A percentile compares a stretch with the other conserved stretches of the same genome.
phyloP scores from a whole-genome alignment of 2,113 vertebrate genomes.

The Platysteira castanea region DNA sequence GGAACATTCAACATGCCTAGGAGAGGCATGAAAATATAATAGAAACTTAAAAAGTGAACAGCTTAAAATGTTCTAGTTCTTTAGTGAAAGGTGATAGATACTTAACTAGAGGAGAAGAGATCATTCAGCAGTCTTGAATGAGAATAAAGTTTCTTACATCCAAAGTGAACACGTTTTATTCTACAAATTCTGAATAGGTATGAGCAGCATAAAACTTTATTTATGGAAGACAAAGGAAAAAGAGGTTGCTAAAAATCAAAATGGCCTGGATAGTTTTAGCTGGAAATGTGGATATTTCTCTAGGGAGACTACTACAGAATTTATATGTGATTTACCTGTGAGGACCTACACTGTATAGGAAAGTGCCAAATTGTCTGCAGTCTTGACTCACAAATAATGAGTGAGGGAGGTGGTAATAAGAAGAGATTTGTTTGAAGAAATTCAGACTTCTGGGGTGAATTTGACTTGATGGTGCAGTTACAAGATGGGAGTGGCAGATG shows the following conservation, averaged over 20 bases:
- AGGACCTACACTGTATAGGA: background rate
- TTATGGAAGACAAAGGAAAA: background rate
- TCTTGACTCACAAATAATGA: background rate
- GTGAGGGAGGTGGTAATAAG: background rate
- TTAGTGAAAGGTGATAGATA: background rate
- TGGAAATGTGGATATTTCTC: background rate
- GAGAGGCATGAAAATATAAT: background rate
- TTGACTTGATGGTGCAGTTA: background rate
- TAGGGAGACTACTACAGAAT: background rate
- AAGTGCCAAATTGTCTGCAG: background rate
- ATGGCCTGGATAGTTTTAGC: background rate
- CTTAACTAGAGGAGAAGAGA: background rate
- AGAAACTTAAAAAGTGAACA: background rate
- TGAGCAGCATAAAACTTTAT: background rate
- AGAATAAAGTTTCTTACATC: background rate
- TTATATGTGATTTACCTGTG: background rate
- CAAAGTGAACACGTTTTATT: background rate
- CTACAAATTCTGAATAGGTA: background rate
- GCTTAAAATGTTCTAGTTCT: background rate
- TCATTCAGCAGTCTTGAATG: rapidly evolving
- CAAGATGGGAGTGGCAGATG: background rate
- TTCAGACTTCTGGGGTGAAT: background rate
- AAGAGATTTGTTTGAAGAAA: background rate
- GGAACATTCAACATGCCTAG: too few relatives aligned
- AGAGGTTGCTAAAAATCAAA: background rate